Evolutionary conservation across 2,113 vertebrate species (phyloP), one percentile per base, ranked within the genome.

Genomic region (Odocoileus hemionus): DNA sequence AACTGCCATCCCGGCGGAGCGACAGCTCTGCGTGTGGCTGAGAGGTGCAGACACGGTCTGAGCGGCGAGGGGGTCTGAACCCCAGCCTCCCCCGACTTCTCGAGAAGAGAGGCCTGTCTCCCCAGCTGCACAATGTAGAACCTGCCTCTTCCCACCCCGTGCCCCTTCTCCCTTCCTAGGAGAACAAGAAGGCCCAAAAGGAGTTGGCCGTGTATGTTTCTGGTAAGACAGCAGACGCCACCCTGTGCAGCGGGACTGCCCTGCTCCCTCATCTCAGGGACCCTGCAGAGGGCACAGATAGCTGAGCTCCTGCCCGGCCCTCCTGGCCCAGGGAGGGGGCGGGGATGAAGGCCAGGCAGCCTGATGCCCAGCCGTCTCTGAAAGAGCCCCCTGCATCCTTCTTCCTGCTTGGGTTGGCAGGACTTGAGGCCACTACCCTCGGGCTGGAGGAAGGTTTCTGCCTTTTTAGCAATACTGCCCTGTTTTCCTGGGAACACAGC

Each of bases 121-220:
- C 60, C 43, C 7, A 2, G 9, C 39, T 9, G 5, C 0, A 17
- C 14, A 13, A 1, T 0, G 28, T 0, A 30, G 57, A 76, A 1
- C 74, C 25, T 5, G 5, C 14, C 78, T 47, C 10, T 4, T 6
- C 14, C 25, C 6, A 1, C 21, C 4, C 45, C 1, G 0, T 33
- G 30, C 8, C 21, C n/a, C 25, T 54, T 26, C 50, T 87, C 80
- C 52, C 39, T 87, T 50, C 54, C 64, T 58, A 97, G 93, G 80
- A 57, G 79, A 57, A 12, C 3, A 17, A 10, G 19, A 36, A 25
- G 4, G 17, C 4, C 33, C 17, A 0, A 19, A 50, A 50, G 61
- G 94, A 76, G 57, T 17, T 1, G 6, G n/a, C 45, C 3, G 13
- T 9, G 0, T 5, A 30, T 6, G 3, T 12, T 19, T 12, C 47